Conservation (phyloP, 2,888 invertebrate species). For the Dimorphilus gyrociliatus region DNA sequence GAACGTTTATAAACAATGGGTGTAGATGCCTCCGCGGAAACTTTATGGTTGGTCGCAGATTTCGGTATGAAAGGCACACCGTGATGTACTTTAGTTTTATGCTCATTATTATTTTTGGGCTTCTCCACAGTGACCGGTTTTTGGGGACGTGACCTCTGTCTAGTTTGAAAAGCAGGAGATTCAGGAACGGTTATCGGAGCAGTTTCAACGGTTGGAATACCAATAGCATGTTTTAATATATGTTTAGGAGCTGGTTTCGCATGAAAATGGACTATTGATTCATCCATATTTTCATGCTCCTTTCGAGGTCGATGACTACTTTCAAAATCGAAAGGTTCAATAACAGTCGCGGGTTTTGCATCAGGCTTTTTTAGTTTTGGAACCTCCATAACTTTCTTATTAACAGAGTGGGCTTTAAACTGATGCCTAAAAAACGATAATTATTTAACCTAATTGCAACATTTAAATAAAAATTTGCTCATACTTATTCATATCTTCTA, state of each 20-base stretch:
- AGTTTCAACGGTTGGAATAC: no score
- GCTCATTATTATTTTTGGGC: no score
- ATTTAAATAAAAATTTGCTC: constrained; percentile 5
- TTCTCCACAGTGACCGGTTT: no score
- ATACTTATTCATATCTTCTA: constrained; percentile 49
- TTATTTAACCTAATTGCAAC: no score
- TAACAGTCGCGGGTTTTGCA: constrained; percentile 44
- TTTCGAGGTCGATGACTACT: constrained; percentile 11
- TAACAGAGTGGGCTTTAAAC: constrained; percentile 52
- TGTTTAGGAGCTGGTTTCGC: constrained; percentile 50
- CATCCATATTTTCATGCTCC: constrained; percentile 41
- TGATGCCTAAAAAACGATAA: constrained; percentile 39
- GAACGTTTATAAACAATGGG: no score
- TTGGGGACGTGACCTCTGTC: no score
- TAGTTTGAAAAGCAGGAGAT: constrained; percentile 31
- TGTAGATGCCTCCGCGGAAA: no score
- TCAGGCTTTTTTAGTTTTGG: constrained; percentile 37
- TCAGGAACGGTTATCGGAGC: constrained; percentile 22
- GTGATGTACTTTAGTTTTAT: no score
- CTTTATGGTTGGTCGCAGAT: no score
- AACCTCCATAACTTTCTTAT: constrained; percentile 45
- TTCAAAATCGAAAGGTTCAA: constrained; percentile 42
- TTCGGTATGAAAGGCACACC: no score
- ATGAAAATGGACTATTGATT: constrained; percentile 54
- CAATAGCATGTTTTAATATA: constrained; percentile 24